A percentile compares a stretch with the other conserved stretches of the same genome.
Evolutionary conservation across 2,113 vertebrate genomes (phyloP).

Genomic region (Chrysochloris asiatica): DNA sequence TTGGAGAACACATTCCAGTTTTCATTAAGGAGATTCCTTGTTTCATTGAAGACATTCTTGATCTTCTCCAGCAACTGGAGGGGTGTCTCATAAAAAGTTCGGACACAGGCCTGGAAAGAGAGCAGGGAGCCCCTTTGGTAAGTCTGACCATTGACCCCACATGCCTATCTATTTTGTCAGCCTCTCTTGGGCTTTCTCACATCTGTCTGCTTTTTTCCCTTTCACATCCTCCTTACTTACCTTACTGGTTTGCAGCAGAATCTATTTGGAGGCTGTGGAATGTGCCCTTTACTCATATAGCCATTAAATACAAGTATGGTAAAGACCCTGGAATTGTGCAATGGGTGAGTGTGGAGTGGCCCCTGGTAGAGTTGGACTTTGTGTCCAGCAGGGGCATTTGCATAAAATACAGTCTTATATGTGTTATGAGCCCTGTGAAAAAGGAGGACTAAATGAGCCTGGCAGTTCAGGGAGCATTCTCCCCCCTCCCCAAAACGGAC

Average conservation of each 20-base stretch:
- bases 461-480: neutral
- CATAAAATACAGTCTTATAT: neutral
- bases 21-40: constrained; percentile 75
- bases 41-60: constrained; percentile 83
- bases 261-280: neutral
- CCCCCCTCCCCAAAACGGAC: no score
- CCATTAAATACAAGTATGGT: neutral
- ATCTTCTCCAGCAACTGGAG: constrained; percentile 83
- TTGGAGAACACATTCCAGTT: constrained; percentile 75
- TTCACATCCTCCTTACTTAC: neutral
- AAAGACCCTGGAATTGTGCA: neutral
- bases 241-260: neutral
- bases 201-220: neutral
- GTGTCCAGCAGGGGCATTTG: neutral
- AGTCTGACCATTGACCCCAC: neutral
- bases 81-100: constrained; percentile 79
- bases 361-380: neutral
- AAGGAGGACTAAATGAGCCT: neutral
- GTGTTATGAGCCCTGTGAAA: neutral
- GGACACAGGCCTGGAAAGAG: constrained; percentile 76
- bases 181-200: constrained; percentile 8
- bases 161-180: neutral
- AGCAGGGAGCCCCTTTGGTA: neutral
- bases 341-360: neutral
- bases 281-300: neutral